A percentile compares a stretch with the other conserved stretches of the same genome.
Conservation (phyloP, 53 echinoderm and acorn worm species). For the Holothuria scabra region DNA sequence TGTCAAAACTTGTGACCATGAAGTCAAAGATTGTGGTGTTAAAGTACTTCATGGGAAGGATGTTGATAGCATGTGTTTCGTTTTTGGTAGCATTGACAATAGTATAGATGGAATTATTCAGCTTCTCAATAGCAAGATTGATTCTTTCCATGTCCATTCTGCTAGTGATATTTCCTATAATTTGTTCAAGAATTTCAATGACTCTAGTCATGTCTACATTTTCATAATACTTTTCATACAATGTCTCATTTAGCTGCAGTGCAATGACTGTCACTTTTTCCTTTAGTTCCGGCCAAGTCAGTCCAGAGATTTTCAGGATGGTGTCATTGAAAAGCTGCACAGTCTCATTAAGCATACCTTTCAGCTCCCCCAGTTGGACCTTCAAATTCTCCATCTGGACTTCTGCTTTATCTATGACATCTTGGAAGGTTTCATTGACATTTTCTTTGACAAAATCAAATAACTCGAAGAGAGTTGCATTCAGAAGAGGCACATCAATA, state of each 20-base stretch:
- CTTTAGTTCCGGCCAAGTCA: constrained; percentile 33
- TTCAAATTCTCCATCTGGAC: constrained; percentile 42
- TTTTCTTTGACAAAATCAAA: constrained; percentile 30
- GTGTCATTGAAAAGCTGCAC: constrained; percentile 16
- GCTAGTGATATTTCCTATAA: constrained; percentile 50
- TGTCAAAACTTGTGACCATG: constrained; percentile 47
- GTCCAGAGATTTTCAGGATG: constrained; percentile 16
- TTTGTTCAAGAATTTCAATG: constrained; percentile 47
- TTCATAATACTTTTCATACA: constrained; percentile 35
- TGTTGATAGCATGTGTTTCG: constrained; percentile 67
- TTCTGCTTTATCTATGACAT: constrained; percentile 19
- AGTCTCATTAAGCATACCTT: constrained; percentile 21
- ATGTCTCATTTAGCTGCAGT: constrained; percentile 46
- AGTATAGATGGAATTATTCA: constrained; percentile 42
- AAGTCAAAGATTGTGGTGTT: constrained; percentile 60
- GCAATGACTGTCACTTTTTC: constrained; percentile 12
- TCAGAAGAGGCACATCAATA: constrained; percentile 62
- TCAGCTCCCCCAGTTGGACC: constrained; percentile 39
- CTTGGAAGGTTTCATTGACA: constrained; percentile 13
- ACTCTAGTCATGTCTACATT: constrained; percentile 49
- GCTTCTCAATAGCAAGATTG: constrained; percentile 46
- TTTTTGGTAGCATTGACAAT: constrained; percentile 65
- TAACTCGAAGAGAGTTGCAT: constrained; percentile 39
- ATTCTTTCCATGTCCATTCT: constrained; percentile 31
- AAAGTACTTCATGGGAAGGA: constrained; percentile 68